Evolutionary conservation across 2,888 invertebrate genomes (phyloP).

Genomic region (Rugalucina vietnamica): DNA sequence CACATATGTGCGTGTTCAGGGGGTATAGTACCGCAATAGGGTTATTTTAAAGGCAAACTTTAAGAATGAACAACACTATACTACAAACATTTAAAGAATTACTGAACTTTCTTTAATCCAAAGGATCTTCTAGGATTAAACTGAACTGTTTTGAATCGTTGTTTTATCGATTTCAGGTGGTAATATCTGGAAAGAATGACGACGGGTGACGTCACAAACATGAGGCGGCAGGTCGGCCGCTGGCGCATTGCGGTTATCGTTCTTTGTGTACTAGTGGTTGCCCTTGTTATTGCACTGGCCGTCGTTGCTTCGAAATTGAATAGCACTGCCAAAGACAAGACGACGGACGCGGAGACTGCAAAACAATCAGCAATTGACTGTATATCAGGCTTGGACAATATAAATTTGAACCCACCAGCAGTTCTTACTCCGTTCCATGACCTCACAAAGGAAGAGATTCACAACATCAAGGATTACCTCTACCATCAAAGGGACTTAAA

Average conservation of each 20-base stretch:
- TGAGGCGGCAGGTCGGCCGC: conserved; percentile 19
- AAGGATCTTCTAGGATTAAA: too few relatives aligned
- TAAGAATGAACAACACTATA: too few relatives aligned
- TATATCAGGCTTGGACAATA: neutral
- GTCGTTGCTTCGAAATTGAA: neutral
- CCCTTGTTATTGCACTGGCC: conserved; percentile 11
- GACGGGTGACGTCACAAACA: too few relatives aligned
- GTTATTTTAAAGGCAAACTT: too few relatives aligned
- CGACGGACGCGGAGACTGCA: neutral
- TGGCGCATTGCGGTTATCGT: conserved; percentile 18
- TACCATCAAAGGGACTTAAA: neutral
- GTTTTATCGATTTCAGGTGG: too few relatives aligned
- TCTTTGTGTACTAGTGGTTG: neutral
- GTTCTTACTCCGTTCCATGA: conserved; percentile 6
- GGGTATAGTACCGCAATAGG: too few relatives aligned
- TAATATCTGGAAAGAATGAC: too few relatives aligned
- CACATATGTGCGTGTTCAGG: too few relatives aligned
- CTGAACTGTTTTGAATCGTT: too few relatives aligned
- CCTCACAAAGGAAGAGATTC: neutral
- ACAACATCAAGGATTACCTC: neutral
- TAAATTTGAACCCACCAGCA: conserved; percentile 1
- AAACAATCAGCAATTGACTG: neutral
- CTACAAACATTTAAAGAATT: too few relatives aligned
- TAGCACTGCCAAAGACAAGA: neutral
- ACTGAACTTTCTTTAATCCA: too few relatives aligned